These are phyloP conservation scores for Pachypeltis micranthus DNA, from an alignment of 1,140 invertebrate genomes.

Conservation along the genomic window DNA sequence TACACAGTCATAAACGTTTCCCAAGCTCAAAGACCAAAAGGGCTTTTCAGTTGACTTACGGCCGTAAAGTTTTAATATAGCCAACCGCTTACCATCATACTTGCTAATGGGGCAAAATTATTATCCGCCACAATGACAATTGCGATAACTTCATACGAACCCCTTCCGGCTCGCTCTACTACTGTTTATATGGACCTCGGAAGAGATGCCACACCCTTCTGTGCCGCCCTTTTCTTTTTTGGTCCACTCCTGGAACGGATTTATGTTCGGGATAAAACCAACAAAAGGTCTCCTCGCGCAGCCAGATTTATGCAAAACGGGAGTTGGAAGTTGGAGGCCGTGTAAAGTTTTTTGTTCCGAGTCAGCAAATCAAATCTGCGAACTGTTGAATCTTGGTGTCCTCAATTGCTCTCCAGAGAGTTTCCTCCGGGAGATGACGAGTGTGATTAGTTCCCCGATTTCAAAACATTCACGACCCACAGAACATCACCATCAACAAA, in stretches of 20 bases:
- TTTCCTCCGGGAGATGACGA: no score
- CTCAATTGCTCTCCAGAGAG: no score
- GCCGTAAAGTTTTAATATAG: constrained; percentile 6
- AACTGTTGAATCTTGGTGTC: no score
- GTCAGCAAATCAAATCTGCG: no score
- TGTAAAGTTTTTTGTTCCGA: no score
- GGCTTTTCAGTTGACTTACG: constrained; percentile 5
- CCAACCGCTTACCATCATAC: constrained; percentile 7
- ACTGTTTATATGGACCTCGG: constrained; percentile 2
- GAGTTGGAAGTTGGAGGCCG: constrained; percentile 6
- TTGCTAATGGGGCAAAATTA: constrained; percentile 7
- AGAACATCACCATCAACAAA: no score
- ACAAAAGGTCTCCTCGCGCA: background rate
- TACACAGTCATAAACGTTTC: constrained; percentile 6
- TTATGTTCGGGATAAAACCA: background rate
- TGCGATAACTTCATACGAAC: constrained; percentile 3
- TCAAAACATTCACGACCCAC: no score
- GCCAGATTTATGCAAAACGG: background rate
- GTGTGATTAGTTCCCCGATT: no score
- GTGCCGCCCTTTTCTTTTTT: background rate
- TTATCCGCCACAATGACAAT: constrained; percentile 6
- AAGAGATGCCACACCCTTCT: background rate
- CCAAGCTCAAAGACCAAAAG: constrained; percentile 4
- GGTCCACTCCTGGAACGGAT: background rate
- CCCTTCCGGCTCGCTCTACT: background rate